phyloP scores from a whole-genome alignment of 2,888 invertebrate species.

The Dynastes hyllus region DNA sequence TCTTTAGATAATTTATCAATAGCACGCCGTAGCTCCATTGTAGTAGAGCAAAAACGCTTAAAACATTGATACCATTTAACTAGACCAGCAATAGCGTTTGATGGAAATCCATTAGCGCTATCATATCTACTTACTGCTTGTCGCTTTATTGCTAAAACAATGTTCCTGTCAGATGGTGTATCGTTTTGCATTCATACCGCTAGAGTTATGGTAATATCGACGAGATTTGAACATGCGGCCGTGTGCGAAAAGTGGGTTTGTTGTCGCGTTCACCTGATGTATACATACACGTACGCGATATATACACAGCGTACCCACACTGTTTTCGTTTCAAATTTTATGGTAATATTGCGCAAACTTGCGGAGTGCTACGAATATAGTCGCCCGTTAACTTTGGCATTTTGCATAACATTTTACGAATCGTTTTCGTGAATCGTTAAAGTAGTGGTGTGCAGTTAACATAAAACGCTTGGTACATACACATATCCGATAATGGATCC shows the following conservation, averaged over 20 bases:
- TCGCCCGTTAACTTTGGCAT: not conserved
- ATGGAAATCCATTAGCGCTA: constrained; percentile 26
- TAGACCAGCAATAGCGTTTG: not conserved
- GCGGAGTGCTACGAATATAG: not conserved
- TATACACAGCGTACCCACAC: not conserved
- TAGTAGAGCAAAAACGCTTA: too few species aligned
- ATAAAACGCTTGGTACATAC: too few species aligned
- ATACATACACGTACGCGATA: not conserved
- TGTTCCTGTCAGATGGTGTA: constrained; percentile 13
- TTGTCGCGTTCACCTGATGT: not conserved
- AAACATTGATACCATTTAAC: too few species aligned
- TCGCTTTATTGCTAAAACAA: constrained; percentile 8
- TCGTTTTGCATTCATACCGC: constrained; percentile 6
- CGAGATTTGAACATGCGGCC: not conserved
- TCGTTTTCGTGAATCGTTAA: not conserved
- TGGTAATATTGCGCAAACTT: constrained; percentile 1
- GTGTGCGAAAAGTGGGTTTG: not conserved
- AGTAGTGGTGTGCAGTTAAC: too few species aligned
- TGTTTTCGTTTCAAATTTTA: constrained; percentile 4
- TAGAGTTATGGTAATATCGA: constrained; percentile 11
- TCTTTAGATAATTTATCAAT: not conserved
- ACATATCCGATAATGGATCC: too few species aligned
- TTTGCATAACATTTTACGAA: constrained; percentile 5
- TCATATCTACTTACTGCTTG: constrained; percentile 14
- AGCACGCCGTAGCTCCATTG: too few species aligned